phyloP scores from a whole-genome alignment of 2,888 invertebrate genomes.

The Ennomos erosarius region DNA sequence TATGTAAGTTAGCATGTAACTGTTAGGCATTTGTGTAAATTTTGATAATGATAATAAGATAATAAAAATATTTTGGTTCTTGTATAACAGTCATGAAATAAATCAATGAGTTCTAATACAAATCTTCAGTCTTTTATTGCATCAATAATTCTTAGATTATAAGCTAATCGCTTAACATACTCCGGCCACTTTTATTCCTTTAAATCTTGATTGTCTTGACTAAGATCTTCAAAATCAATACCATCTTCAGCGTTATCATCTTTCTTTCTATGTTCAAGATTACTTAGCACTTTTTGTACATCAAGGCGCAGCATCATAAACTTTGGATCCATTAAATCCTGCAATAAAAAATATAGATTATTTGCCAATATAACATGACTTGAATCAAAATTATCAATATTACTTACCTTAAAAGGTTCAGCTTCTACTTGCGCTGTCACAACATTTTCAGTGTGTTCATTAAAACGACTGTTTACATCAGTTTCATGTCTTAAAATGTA shows the following conservation, averaged over 20 bases:
- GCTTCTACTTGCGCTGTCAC: slow-evolving; percentile 48
- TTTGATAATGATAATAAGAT: slow-evolving; percentile 71
- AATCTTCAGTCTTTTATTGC: slow-evolving; percentile 74
- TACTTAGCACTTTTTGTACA: slow-evolving; percentile 75
- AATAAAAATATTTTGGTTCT: slow-evolving; percentile 55
- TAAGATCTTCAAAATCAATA: slow-evolving; percentile 38
- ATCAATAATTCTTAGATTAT: slow-evolving; percentile 20
- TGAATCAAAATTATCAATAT: slow-evolving; percentile 11
- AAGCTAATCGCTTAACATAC: not conserved
- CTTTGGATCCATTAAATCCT: slow-evolving; percentile 81
- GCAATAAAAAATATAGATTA: slow-evolving; percentile 38
- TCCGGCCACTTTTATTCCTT: not conserved
- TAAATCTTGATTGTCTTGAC: slow-evolving; percentile 26
- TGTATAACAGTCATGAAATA: slow-evolving; percentile 71
- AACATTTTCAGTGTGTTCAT: slow-evolving; percentile 40
- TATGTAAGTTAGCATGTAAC: slow-evolving; percentile 65
- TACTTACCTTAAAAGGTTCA: slow-evolving; percentile 59
- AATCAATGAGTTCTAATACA: slow-evolving; percentile 71
- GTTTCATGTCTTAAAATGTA: slow-evolving; percentile 56
- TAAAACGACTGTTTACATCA: slow-evolving; percentile 39
- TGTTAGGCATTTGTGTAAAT: slow-evolving; percentile 77
- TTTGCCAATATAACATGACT: too few relatives aligned
- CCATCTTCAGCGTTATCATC: slow-evolving; percentile 48
- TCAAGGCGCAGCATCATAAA: slow-evolving; percentile 79
- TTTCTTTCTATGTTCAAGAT: slow-evolving; percentile 65